Evolutionary conservation across 2,797 vertebrate species (phyloP).

Genomic region (Notolepis coatsorum): DNA sequence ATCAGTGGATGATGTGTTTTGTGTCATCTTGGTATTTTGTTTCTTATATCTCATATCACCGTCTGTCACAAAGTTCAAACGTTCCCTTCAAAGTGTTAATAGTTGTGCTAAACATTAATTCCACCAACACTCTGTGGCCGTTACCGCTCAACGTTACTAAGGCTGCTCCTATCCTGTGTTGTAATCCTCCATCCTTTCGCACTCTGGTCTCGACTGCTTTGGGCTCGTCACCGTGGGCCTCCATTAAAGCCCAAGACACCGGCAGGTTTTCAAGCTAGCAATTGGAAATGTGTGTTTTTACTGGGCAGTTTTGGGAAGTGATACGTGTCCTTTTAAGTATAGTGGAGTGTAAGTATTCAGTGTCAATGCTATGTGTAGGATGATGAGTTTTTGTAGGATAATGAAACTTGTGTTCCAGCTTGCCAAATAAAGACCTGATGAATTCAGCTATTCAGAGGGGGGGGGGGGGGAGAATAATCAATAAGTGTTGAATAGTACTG

Average conservation of each 20-base stretch:
- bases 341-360: conserved; percentile 11
- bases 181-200: background rate
- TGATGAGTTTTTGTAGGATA: background rate
- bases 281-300: background rate
- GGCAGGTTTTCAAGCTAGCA: background rate
- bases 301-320: background rate
- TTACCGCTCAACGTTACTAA: background rate
- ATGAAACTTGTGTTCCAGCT: conserved; percentile 26
- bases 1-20: background rate
- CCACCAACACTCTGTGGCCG: background rate
- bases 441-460: too few species aligned
- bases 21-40: conserved; percentile 1
- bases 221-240: too few species aligned
- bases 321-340: background rate
- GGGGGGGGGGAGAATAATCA: too few species aligned
- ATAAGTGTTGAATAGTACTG: too few species aligned
- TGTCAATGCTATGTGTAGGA: conserved; percentile 17
- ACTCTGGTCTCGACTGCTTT: background rate
- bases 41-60: conserved; percentile 1
- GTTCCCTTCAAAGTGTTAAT: background rate
- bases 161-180: background rate
- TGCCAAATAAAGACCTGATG: conserved; percentile 20
- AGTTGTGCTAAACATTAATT: background rate
- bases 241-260: too few species aligned
- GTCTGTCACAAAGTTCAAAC: background rate